Base-by-base conservation (phyloP, 2,113 vertebrate genomes). In the Rostratula benghalensis region DNA sequence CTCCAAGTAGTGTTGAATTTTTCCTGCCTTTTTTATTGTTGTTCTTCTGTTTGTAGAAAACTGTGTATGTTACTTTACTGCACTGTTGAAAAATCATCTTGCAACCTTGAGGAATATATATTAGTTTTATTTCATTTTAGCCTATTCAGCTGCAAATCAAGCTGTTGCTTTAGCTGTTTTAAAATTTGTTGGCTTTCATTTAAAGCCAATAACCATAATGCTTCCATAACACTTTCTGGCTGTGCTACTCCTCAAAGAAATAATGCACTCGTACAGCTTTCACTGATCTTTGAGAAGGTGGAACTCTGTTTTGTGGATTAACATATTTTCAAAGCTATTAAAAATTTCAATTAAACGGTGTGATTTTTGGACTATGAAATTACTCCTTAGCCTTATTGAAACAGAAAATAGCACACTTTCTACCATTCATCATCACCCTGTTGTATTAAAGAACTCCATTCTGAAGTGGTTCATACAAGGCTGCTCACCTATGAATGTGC, bases 61-160 rank as follows among this genome's bases (percentile, higher is more conserved):
- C 41, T 35, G 6, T 68, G 20, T 53, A 6, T 87, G 13, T 85
- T 83, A 50, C 48, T 79, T 87, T 53, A 65, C 18, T 80, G 46
- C 13, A 83, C 27, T 57, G 10, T 15, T 59, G 67, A 65, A 80
- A 90, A 90, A 77, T 18, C 35, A 25, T 69, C n/a, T 37, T 54
- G 30, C 94, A 92, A 67, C 50, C 22, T 78, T 68, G 68, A 88
- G 70, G 68, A 73, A 35, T 71, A 80, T 91, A 51, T 69, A 56
- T 90, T 93, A 77, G 63, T 96, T 94, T 88, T 70, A 37, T 61
- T 94, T 71, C 13, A 61, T 83, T 95, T 98, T 97, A 93, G 69
- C 61, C 86, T 83, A 51, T 33, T 53, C 76, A 90, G 46, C 61
- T 94, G 82, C 57, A 87, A 80, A 92, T 48, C 41, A 20, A 48